Conservation (phyloP, 2,113 vertebrate genomes). For the Notiomystis cincta region DNA sequence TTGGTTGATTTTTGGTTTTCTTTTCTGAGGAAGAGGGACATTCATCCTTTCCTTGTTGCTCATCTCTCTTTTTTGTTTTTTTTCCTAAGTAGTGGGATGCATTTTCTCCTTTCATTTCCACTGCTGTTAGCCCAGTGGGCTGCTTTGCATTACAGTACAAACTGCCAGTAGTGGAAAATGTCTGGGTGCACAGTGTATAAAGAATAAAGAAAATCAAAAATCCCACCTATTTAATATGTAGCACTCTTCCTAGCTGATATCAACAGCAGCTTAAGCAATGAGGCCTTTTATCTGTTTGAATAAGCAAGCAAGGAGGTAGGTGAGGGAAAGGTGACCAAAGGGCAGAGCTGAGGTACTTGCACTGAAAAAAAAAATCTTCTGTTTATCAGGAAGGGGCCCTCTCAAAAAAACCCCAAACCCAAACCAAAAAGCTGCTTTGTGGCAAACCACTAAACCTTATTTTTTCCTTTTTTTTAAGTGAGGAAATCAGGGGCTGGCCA, state of each 20-base stretch:
- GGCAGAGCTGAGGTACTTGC: neutral
- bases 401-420: neutral
- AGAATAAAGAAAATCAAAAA: neutral
- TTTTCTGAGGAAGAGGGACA: neutral
- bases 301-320: neutral
- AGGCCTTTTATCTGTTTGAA: neutral
- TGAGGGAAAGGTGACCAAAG: neutral
- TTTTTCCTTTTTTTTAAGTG: neutral
- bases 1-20: neutral
- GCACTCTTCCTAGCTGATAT: neutral
- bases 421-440: neutral
- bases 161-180: neutral
- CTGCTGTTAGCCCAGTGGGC: neutral
- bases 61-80: neutral
- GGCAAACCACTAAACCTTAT: neutral
- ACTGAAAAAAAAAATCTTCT: neutral
- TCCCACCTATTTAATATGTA: neutral
- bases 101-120: neutral
- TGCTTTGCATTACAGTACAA: neutral
- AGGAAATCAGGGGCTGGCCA: neutral
- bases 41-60: neutral
- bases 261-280: neutral
- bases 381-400: neutral
- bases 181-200: neutral
- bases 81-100: neutral